phyloP scores from a whole-genome alignment of 2,888 invertebrate genomes.

The Magallana nippona region DNA sequence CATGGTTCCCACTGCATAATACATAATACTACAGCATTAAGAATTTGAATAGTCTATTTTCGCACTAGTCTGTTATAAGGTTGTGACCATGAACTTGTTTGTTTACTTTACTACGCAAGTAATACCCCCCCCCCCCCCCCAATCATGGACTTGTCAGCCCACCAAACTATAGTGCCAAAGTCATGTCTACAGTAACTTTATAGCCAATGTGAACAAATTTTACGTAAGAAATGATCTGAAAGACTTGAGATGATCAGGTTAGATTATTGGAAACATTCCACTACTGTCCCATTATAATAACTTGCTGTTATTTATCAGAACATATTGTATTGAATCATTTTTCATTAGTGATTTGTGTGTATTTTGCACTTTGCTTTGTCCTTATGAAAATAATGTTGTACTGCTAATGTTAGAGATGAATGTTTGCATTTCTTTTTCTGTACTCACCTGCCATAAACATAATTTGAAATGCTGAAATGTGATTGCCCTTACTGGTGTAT shows the following conservation, averaged over 20 bases:
- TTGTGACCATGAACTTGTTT: not conserved
- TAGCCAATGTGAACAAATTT: not conserved
- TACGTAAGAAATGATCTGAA: not conserved
- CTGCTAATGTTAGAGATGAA: not conserved
- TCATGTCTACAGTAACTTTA: not conserved
- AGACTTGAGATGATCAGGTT: conserved; percentile 4
- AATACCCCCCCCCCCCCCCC: not conserved
- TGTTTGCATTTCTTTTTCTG: too few relatives aligned
- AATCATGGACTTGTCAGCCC: not conserved
- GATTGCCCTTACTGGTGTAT: too few relatives aligned
- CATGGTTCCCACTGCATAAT: not conserved
- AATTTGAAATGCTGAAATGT: too few relatives aligned
- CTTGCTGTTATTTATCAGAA: not conserved
- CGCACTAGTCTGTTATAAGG: conserved; percentile 2
- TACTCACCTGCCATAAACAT: too few relatives aligned
- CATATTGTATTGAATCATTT: not conserved
- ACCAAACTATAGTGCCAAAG: conserved; percentile 24
- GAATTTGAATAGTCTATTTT: conserved; percentile 8
- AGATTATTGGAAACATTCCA: conserved; percentile 18
- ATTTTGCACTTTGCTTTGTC: not conserved
- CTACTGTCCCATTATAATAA: not conserved
- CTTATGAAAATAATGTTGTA: not conserved
- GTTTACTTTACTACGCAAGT: not conserved
- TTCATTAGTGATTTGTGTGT: not conserved
- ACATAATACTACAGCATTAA: conserved; percentile 1